Base-by-base conservation (phyloP, 2,888 invertebrate species). In the Synanthedon formicaeformis region DNA sequence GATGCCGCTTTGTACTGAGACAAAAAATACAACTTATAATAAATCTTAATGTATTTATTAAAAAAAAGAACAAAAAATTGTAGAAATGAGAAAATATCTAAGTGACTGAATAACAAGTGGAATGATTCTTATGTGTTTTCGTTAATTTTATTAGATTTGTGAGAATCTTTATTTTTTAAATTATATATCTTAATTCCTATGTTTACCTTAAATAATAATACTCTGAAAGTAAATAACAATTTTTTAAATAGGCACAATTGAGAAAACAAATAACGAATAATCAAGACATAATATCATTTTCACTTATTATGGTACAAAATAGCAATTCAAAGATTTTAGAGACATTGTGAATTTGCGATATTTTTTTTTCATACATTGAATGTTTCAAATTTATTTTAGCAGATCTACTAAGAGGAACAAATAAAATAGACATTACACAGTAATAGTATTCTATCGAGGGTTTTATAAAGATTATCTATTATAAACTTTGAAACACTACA, bases 81-180 rank as follows among this genome's bases (percentile, higher is more conserved):
- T 54, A 55, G 62, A 66, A 67, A 55, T 48, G 41, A 58, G 63
- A 69, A 68, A 63, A 55, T 56, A 55, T 64, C 66, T 55, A 70
- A 75, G 85, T 84, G 84, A 80, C 78, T 80, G 67, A 70, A 75
- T 80, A 84, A 84, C 84, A 72, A 86, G 85, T 86, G 84, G 76
- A 78, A 78, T 75, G 75, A 69, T 67, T 63, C 52, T 54, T 56
- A 34, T 34, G 34, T 34, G 50, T 56, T 56, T 50, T 50, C 54
- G 51, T 55, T 10, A 52, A 60, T 57, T 56, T 58, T 57, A 57
- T 63, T 67, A 62, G 65, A 52, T 61, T 66, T 60, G 58, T 73
- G 72, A 75, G 73, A 78, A 71, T 74, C 69, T 63, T 72, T 65
- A 65, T 73, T 72, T 73, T 72, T 69, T 71, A 65, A 16, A 49